Evolutionary conservation across 2,888 invertebrate genomes (phyloP).

Genomic region (Eurois occulta): DNA sequence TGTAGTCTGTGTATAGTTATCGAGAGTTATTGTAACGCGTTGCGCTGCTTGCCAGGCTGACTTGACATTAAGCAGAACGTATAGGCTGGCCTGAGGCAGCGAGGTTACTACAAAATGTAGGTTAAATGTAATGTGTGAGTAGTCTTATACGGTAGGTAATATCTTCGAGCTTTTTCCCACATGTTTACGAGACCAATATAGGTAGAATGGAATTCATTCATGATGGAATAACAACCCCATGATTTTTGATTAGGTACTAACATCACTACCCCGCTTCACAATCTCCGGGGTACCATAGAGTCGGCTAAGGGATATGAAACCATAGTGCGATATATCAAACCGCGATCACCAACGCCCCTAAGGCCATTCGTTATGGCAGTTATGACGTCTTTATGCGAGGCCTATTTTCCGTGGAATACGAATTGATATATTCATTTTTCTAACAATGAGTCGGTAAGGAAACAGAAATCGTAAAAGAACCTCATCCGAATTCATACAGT

Average conservation of each 20-base stretch:
- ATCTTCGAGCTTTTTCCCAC: neutral
- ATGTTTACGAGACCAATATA: neutral
- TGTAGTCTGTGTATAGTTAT: constrained; percentile 44
- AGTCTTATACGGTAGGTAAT: constrained; percentile 1
- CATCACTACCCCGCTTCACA: constrained; percentile 6
- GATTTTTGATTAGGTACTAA: constrained; percentile 21
- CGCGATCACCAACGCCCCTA: constrained; percentile 46
- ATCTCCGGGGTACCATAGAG: constrained; percentile 36
- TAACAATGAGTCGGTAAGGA: constrained; percentile 33
- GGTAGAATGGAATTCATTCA: neutral
- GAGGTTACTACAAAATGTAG: constrained; percentile 36
- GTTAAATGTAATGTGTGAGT: constrained; percentile 32
- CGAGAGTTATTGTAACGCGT: constrained; percentile 33
- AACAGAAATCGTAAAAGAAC: constrained; percentile 8
- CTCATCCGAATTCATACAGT: constrained; percentile 6
- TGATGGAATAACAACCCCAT: constrained; percentile 8
- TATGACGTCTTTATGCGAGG: constrained; percentile 56
- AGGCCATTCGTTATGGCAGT: constrained; percentile 52
- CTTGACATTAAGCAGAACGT: constrained; percentile 53
- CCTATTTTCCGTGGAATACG: constrained; percentile 48
- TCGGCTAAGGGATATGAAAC: constrained; percentile 33
- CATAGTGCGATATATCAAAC: constrained; percentile 52
- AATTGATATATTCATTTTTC: constrained; percentile 42
- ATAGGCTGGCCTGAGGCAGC: constrained; percentile 28
- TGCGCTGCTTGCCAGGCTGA: constrained; percentile 45